These are phyloP conservation scores for Aegotheles bennettii DNA, from an alignment of 2,113 vertebrate genomes.

Conservation along the genomic window DNA sequence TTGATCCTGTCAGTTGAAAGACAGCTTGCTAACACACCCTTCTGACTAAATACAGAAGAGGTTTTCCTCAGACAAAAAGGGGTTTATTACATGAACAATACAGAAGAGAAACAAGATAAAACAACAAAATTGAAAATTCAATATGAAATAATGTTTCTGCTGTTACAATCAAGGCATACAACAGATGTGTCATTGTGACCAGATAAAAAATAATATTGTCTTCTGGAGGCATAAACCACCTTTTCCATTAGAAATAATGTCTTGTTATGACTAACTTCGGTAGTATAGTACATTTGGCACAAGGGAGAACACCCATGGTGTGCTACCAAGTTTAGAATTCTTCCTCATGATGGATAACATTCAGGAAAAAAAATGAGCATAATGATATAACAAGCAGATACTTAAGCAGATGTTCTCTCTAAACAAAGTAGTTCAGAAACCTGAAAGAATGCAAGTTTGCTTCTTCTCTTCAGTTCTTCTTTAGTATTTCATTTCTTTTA, in stretches of 20 bases:
- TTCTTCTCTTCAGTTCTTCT: neutral
- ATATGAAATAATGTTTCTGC: neutral
- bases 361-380: neutral
- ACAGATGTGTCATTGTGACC: neutral
- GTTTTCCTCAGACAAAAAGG: neutral
- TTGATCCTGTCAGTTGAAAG: neutral
- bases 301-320: neutral
- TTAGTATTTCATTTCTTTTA: neutral
- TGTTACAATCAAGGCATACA: neutral
- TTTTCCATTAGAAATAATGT: slow-evolving; percentile 17
- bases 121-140: neutral
- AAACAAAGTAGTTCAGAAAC: slow-evolving; percentile 26
- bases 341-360: neutral
- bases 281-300: neutral
- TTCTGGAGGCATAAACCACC: neutral
- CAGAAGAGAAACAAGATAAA: neutral
- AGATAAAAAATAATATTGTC: slow-evolving; percentile 1
- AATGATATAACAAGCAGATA: neutral
- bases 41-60: neutral
- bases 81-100: neutral
- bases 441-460: neutral
- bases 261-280: neutral
- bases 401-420: neutral
- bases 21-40: neutral
- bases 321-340: neutral